Evolutionary conservation across 2,797 vertebrate species (phyloP).

Genomic region (Arrhamphus sclerolepis): DNA sequence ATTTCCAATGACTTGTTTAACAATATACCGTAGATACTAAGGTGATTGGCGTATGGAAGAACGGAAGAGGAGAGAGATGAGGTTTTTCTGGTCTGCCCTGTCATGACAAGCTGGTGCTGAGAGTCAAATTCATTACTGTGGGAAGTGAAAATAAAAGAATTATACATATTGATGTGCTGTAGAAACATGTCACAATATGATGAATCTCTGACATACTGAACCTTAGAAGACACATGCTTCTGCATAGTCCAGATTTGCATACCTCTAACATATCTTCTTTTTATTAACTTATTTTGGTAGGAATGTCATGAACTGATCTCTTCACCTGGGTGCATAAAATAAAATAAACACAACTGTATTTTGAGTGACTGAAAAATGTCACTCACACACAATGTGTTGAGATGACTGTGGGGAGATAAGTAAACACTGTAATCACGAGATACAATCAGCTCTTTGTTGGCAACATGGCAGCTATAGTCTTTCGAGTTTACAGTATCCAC

Average conservation of each 20-base stretch:
- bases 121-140: constrained; percentile 26
- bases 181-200: too few species aligned
- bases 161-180: constrained; percentile 20
- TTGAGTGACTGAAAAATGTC: constrained; percentile 40
- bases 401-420: constrained; percentile 40
- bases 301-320: constrained; percentile 29
- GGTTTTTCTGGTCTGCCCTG: constrained; percentile 18
- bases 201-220: not conserved
- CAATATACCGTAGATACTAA: constrained; percentile 14
- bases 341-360: constrained; percentile 46
- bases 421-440: constrained; percentile 35
- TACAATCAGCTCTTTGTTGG: constrained; percentile 33
- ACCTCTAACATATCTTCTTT: constrained; percentile 14
- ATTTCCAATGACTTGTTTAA: constrained; percentile 23
- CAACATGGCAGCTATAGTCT: constrained; percentile 23
- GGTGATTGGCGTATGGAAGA: too few species aligned
- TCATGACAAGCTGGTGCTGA: constrained; percentile 39
- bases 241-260: constrained; percentile 35
- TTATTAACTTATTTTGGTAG: constrained; percentile 25
- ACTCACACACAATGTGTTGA: constrained; percentile 19
- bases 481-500: constrained; percentile 5
- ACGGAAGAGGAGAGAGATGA: constrained; percentile 24
- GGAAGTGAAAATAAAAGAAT: constrained; percentile 25
- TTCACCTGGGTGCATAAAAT: constrained; percentile 27
- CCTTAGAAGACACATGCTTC: constrained; percentile 39